Evolutionary conservation across 2,888 invertebrate species (phyloP).

Genomic region (Habroteleia sp.): DNA sequence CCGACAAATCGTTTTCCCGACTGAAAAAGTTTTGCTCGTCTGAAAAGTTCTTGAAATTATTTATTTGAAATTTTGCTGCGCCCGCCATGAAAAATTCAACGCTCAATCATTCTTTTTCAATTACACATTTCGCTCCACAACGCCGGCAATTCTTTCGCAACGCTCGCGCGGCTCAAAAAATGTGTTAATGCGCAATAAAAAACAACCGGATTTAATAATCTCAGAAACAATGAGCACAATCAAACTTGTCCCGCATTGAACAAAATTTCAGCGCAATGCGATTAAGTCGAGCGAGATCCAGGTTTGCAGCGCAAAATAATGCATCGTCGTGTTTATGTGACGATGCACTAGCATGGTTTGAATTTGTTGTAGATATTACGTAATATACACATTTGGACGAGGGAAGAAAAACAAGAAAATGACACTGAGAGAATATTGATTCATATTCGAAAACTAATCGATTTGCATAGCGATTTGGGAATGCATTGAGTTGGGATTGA

Average conservation of each 20-base stretch:
- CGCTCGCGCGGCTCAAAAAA: conserved; percentile 9
- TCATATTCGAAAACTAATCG: no score
- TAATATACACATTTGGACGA: no score
- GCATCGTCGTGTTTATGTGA: conserved; percentile 30
- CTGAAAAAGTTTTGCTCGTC: conserved; percentile 60
- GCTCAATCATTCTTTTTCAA: conserved; percentile 46
- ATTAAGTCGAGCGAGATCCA: conserved; percentile 14
- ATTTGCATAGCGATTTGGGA: no score
- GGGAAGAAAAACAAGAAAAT: no score
- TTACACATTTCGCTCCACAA: conserved; percentile 32
- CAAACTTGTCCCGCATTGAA: conserved; percentile 19
- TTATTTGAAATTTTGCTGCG: conserved; percentile 37
- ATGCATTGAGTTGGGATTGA: no score
- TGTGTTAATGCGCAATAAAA: conserved; percentile 29
- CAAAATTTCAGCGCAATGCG: conserved; percentile 22
- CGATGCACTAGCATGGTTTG: no score
- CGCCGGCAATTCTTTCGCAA: conserved; percentile 21
- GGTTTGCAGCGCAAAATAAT: conserved; percentile 33
- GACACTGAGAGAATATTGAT: no score
- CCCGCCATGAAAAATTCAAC: conserved; percentile 43
- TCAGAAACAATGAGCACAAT: conserved; percentile 36
- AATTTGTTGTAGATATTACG: no score
- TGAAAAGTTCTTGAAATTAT: conserved; percentile 52
- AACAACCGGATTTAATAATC: conserved; percentile 39
- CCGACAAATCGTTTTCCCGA: conserved; percentile 64